These are phyloP conservation scores for Heliconius himera DNA, from an alignment of 1,140 invertebrate species.

Conservation along the genomic window DNA sequence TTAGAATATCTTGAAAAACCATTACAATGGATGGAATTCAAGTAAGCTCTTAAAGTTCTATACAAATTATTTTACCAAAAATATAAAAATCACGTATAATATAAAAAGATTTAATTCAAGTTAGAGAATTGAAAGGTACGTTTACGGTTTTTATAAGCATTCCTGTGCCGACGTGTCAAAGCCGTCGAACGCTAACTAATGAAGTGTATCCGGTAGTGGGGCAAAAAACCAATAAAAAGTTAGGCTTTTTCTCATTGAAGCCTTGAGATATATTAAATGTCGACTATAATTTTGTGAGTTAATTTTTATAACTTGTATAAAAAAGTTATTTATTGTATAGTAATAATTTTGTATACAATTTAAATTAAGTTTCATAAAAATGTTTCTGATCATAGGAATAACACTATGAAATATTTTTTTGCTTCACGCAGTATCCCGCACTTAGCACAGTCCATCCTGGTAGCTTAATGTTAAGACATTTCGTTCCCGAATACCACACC, in stretches of 20 bases:
- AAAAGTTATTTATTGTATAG: too few species aligned
- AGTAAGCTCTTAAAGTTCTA: too few species aligned
- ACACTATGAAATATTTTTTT: too few species aligned
- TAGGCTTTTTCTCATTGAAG: conserved; percentile 17
- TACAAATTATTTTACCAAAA: neutral
- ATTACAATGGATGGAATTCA: too few species aligned
- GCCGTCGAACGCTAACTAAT: conserved; percentile 27
- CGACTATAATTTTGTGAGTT: neutral
- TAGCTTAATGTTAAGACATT: too few species aligned
- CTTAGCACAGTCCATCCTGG: too few species aligned
- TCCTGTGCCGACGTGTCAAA: conserved; percentile 20
- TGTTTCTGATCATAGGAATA: too few species aligned
- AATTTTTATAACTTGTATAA: neutral
- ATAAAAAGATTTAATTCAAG: conserved; percentile 12
- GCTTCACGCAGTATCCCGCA: too few species aligned
- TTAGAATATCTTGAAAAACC: too few species aligned
- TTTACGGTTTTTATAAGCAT: conserved; percentile 28
- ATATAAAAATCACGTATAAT: conserved; percentile 12
- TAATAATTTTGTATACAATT: neutral
- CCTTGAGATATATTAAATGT: conserved; percentile 17
- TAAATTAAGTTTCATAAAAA: too few species aligned
- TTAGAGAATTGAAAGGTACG: conserved; percentile 12
- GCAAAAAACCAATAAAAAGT: conserved; percentile 30
- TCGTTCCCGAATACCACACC: too few species aligned
- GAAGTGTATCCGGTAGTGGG: conserved; percentile 30